Base-by-base conservation (phyloP, 2,888 invertebrate species). In the Folsomia manolachei region DNA sequence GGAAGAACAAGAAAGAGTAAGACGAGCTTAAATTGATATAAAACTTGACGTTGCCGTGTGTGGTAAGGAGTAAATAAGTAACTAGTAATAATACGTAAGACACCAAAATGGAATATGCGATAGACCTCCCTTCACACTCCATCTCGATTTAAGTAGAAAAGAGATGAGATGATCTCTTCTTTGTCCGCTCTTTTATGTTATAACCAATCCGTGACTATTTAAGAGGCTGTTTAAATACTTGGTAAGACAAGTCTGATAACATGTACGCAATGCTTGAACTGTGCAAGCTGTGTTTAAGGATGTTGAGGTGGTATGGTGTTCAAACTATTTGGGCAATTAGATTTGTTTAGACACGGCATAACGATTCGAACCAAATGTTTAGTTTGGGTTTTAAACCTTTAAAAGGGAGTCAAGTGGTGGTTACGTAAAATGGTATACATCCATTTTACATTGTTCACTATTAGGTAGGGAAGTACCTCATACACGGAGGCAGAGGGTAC, bases 311-410 rank as follows among this genome's bases (percentile, higher is more conserved):
- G 39, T 39, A 14, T 39, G 14, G 7, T 39, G 39, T 39, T 39
- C 39, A 39, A 14, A 39, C 39, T 39, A 14, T 39, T 39, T 39
- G 39, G 39, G 39, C 65, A 66, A 66, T 66, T 66, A 66, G 65
- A 39, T 25, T 9, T 39, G 39, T 66, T 66, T 66, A 66, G 65
- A 51, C 65, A 66, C 65, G 65, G 52, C 23, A 39, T 24, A 64
- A n/a, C 18, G 18, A 25, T 18, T 9, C n/a, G 14, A 27, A 19
- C 64, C 21, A 7, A 64, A 26, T 27, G 62, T 62, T 39, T 39
- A 39, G 39, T 39, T 39, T 39, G 39, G 39, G 39, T 39, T 39
- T 39, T 39, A 39, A 39, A 39, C 4, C 4, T 39, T 4, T 39
- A 39, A 39, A 39, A 4, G 39, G 4, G 39, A 39, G 39, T 39